A percentile compares a stretch with the other conserved stretches of the same genome.
phyloP scores from a whole-genome alignment of 2,113 vertebrate genomes.

The Onychostruthus taczanowskii region DNA sequence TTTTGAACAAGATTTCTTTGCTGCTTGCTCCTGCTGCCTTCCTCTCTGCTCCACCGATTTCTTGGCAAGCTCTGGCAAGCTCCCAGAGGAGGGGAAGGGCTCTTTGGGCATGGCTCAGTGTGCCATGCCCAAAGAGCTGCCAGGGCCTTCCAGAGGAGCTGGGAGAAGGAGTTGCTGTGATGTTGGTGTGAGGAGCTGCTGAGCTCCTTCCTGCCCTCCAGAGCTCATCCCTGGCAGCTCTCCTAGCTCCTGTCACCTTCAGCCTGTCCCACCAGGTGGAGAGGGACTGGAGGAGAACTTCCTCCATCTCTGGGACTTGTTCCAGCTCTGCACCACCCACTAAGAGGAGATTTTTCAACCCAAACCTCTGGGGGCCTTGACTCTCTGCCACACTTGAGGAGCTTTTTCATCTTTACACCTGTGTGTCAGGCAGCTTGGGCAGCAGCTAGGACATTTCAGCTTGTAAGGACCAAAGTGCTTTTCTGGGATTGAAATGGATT shows the following conservation, averaged over 20 bases:
- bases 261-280: neutral
- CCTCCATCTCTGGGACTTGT: neutral
- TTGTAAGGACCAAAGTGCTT: neutral
- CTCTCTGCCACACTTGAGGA: neutral
- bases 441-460: neutral
- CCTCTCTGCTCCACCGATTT: neutral
- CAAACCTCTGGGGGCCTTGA: neutral
- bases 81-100: neutral
- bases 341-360: neutral
- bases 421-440: neutral
- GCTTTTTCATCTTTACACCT: neutral
- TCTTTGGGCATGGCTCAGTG: rapidly evolving
- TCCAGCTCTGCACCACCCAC: neutral
- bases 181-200: neutral
- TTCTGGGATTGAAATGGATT: neutral
- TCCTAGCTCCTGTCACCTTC: rapidly evolving
- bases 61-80: neutral
- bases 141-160: neutral
- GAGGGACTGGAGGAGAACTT: neutral
- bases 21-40: neutral
- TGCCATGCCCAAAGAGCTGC: neutral
- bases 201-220: neutral
- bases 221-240: neutral
- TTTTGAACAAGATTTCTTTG: neutral
- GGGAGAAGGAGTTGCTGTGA: neutral